Base-by-base conservation (phyloP, 1,140 invertebrate species). In the Diuraphis noxia region DNA sequence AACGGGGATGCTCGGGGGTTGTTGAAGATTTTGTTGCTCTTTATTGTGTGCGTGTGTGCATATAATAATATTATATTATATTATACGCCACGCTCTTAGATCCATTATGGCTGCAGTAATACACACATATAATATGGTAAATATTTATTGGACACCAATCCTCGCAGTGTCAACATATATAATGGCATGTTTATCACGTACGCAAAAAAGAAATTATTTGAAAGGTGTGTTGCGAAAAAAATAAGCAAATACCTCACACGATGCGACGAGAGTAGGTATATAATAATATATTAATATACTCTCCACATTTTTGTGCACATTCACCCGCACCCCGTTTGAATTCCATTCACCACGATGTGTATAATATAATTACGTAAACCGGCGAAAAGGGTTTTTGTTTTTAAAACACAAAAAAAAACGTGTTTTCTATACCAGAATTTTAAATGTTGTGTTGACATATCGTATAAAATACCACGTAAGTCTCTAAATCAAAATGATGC, bases 191-290 rank as follows among this genome's bases (percentile, higher is more conserved):
- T 79, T 17, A 49, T 91, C 89, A 91, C 89, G 89, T 91, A 91
- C 89, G 89, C 72, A 81, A 49, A 82, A 88, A 43, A 40, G 36
- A 40, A 82, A 82, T 52, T 49, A 23, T 86, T 86, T 52, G 77
- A 49, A 91, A 82, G 89, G 77, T 34, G 89, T 52, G 77, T 90
- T 79, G 63, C 88, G 77, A 91, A 90, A 90, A 89, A 56, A 36
- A 49, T 19, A 38, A 91, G 52, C n/a, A 38, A 49, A 91, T 91
- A 91, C 89, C 89, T 49, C 89, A 91, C 89, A 91, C 89, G 89
- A 82, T 38, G 89, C 63, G 88, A 90, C 1, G 72, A 41, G 19
- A 90, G 13, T 46, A n/a, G 43, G 38, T 43, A 13, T 63, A 63
- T 63, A 63, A 23, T 49, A 30, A 56, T 63, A 63, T 63, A 63